Conservation (phyloP, 2,888 invertebrate species). For the Papilio gigon region DNA sequence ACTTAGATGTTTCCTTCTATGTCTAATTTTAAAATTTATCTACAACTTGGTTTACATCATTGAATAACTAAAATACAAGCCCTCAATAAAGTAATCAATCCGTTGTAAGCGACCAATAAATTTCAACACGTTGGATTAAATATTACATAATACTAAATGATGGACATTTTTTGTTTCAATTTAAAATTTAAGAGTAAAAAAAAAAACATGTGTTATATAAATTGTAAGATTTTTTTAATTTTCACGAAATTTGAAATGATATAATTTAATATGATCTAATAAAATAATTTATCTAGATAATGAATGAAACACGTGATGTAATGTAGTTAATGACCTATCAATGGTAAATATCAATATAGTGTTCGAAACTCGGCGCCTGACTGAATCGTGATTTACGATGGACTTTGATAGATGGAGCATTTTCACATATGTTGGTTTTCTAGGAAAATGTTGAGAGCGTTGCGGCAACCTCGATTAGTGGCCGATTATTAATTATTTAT, state of each 20-base stretch:
- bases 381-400: slow-evolving; percentile 35
- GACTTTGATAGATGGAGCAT: slow-evolving; percentile 39
- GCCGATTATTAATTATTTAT: slow-evolving; percentile 32
- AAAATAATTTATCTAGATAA: slow-evolving; percentile 6
- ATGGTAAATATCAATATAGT: slow-evolving; percentile 23
- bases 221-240: no score
- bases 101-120: slow-evolving; percentile 54
- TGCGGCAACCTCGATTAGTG: slow-evolving; percentile 35
- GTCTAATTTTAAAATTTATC: background rate
- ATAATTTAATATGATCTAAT: slow-evolving; percentile 7
- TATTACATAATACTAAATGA: slow-evolving; percentile 27
- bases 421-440: slow-evolving; percentile 36
- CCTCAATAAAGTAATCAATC: slow-evolving; percentile 44
- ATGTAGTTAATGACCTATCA: slow-evolving; percentile 28
- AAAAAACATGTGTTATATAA: no score
- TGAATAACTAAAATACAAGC: no score
- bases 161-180: no score
- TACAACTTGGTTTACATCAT: no score
- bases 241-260: no score
- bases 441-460: slow-evolving; percentile 31
- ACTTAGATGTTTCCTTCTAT: background rate
- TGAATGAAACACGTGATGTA: slow-evolving; percentile 13
- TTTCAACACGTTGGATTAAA: slow-evolving; percentile 42
- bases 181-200: no score
- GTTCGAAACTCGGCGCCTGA: slow-evolving; percentile 25